phyloP scores from a whole-genome alignment of 2,797 vertebrate genomes.

The Acipenser ruthenus region DNA sequence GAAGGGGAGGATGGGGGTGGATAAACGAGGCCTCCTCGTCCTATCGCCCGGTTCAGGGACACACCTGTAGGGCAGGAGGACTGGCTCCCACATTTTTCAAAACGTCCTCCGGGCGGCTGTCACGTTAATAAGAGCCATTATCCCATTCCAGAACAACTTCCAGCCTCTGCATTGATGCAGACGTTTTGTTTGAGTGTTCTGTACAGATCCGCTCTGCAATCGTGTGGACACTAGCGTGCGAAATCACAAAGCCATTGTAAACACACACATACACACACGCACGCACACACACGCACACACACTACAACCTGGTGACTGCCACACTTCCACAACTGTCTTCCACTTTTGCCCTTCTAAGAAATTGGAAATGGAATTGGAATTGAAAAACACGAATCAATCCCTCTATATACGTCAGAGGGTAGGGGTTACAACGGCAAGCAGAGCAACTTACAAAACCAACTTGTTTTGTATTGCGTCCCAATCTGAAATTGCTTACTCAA shows the following conservation, averaged over 20 bases:
- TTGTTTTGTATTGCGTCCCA: too few species aligned
- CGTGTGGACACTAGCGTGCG: too few species aligned
- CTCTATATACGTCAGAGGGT: conserved; percentile 8
- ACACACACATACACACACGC: conserved; percentile 14
- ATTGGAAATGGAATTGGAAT: conserved; percentile 4
- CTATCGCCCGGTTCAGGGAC: conserved; percentile 19
- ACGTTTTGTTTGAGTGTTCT: too few species aligned
- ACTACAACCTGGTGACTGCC: not conserved
- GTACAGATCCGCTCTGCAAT: too few species aligned
- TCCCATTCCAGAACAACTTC: too few species aligned
- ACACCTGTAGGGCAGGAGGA: conserved; percentile 47
- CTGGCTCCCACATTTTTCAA: conserved; percentile 26
- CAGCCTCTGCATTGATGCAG: too few species aligned
- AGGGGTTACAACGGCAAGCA: not conserved
- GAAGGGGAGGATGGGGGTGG: conserved; percentile 13
- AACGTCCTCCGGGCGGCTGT: too few species aligned
- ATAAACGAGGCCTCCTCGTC: conserved; percentile 1
- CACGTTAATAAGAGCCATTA: too few species aligned
- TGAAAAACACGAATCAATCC: conserved; percentile 9
- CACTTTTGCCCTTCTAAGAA: conserved; percentile 32
- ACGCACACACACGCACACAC: conserved; percentile 19
- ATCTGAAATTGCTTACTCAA: too few species aligned
- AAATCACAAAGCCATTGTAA: too few species aligned
- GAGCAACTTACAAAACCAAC: not conserved
- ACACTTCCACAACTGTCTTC: conserved; percentile 15